These are phyloP conservation scores for Leptinotarsa lineolata DNA, from an alignment of 1,140 invertebrate genomes.

Conservation along the genomic window DNA sequence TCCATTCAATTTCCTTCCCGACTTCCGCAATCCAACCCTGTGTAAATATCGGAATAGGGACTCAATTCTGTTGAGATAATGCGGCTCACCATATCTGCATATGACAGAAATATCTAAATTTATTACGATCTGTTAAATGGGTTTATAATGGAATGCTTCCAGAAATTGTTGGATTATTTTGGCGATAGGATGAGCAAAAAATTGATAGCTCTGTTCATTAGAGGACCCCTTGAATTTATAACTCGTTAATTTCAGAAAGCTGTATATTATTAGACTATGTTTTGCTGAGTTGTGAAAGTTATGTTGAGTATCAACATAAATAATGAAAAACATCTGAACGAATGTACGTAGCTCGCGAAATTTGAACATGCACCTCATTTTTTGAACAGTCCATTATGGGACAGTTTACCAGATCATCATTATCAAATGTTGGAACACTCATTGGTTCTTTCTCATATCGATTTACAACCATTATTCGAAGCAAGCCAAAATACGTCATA, in stretches of 20 bases:
- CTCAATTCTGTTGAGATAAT: background rate
- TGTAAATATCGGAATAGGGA: background rate
- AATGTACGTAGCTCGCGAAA: too few relatives aligned
- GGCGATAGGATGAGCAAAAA: background rate
- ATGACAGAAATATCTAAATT: background rate
- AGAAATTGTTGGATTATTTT: background rate
- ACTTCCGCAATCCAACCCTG: background rate
- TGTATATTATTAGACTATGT: too few relatives aligned
- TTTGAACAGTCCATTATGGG: too few relatives aligned
- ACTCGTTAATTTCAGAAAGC: background rate
- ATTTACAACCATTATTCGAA: too few relatives aligned
- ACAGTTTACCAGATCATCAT: too few relatives aligned
- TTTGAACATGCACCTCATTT: too few relatives aligned
- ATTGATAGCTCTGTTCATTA: background rate
- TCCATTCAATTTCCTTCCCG: background rate
- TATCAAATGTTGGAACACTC: too few relatives aligned
- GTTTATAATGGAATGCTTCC: conserved; percentile 6
- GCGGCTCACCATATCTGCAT: conserved; percentile 2
- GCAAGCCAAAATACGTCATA: too few relatives aligned
- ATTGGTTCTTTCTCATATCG: too few relatives aligned
- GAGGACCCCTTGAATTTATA: background rate
- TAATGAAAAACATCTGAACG: too few relatives aligned
- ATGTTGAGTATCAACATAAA: too few relatives aligned
- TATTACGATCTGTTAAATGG: conserved; percentile 3
- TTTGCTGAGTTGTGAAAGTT: too few relatives aligned